Conservation (phyloP, 2,888 invertebrate species). For the Charanyca ferruginea region DNA sequence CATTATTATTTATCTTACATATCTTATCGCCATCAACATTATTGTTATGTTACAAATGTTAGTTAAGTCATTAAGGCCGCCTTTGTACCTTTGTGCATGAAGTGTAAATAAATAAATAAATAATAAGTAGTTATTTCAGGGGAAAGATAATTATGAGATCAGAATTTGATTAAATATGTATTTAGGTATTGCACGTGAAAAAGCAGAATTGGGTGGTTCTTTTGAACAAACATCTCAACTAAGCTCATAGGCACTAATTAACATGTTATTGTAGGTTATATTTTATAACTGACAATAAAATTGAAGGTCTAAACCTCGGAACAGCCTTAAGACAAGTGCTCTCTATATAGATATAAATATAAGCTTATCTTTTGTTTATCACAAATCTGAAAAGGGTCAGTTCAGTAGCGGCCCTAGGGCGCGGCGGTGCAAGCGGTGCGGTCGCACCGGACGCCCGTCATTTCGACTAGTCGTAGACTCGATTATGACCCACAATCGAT, state of each 20-base stretch:
- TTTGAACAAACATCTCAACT: slow-evolving; percentile 11
- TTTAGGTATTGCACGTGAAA: slow-evolving; percentile 16
- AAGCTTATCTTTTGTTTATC: too few species aligned
- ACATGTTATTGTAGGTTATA: slow-evolving; percentile 13
- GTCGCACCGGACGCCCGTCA: too few species aligned
- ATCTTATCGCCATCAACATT: slow-evolving; percentile 45
- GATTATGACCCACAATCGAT: too few species aligned
- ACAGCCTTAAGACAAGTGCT: slow-evolving; percentile 17
- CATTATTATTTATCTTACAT: slow-evolving; percentile 30
- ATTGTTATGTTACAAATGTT: slow-evolving; percentile 2
- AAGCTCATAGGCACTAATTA: slow-evolving; percentile 20
- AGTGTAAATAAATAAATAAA: too few species aligned
- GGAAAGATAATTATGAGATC: slow-evolving; percentile 26
- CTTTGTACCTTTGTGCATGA: too few species aligned
- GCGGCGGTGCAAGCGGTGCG: too few species aligned
- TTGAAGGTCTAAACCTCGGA: slow-evolving; percentile 11
- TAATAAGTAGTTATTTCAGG: slow-evolving; percentile 35
- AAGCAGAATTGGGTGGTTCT: slow-evolving; percentile 18
- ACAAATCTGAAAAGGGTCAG: too few species aligned
- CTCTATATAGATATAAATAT: not conserved
- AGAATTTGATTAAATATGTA: slow-evolving; percentile 18
- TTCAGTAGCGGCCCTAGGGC: too few species aligned
- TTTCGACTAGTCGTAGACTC: too few species aligned
- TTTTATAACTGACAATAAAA: not conserved
- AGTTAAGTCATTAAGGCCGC: too few species aligned